These are phyloP conservation scores for Microcebus griseorufus DNA, from an alignment of 2,113 vertebrate genomes.

Conservation along the genomic window DNA sequence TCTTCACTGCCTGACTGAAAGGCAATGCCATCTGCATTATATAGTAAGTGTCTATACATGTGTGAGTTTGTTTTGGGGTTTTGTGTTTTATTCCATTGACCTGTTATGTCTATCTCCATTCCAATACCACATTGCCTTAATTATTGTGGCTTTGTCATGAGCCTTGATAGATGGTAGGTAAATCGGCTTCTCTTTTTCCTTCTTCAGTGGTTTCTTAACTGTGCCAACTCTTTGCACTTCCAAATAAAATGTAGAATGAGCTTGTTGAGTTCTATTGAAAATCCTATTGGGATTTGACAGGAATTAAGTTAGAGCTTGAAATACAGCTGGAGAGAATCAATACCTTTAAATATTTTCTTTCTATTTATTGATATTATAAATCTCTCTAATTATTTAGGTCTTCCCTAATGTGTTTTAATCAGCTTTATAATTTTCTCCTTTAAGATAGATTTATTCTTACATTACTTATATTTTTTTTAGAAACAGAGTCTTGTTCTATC, in stretches of 20 bases:
- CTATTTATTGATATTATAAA: background rate
- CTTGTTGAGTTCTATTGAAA: background rate
- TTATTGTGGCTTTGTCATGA: background rate
- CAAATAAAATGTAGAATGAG: constrained; percentile 37
- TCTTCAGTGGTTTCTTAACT: background rate
- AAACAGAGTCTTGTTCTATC: no score
- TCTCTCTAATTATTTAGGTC: background rate
- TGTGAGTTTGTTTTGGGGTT: background rate
- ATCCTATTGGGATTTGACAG: background rate
- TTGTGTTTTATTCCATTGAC: background rate
- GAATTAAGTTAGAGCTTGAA: constrained; percentile 43
- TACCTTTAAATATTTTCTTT: background rate
- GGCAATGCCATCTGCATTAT: background rate
- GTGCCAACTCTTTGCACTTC: background rate
- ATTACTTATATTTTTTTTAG: background rate
- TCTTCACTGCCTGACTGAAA: background rate
- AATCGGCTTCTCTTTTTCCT: background rate
- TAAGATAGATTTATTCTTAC: background rate
- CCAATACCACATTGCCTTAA: background rate
- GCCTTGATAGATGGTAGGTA: background rate
- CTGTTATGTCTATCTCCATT: background rate
- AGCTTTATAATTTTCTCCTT: constrained; percentile 11
- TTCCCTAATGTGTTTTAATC: constrained; percentile 2
- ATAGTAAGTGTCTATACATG: background rate
- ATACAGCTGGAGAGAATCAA: background rate